Base-by-base conservation (phyloP, 1,140 invertebrate species). In the Leptinotarsa texana region DNA sequence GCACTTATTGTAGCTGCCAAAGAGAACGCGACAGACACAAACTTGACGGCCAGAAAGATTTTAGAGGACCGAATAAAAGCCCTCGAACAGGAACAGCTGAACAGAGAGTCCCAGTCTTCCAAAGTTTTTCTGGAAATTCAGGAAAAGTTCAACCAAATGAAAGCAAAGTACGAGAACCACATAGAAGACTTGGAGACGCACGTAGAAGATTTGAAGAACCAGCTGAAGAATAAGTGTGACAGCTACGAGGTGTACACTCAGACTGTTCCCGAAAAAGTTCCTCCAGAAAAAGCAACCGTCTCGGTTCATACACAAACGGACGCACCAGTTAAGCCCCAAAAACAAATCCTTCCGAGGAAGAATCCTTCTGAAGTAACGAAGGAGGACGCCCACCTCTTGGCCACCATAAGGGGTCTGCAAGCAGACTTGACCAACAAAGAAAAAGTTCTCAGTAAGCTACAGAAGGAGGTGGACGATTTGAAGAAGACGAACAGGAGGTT, bases 331-430 rank as follows among this genome's bases (percentile, higher is more conserved):
- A 76, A 74, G 22, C 51, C 69, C 66, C 49, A 75, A 69, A 77
- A 77, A 77, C 33, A 57, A n/a, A 49, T 62, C 2, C 48, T 65
- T 24, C 18, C 65, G 4, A 75, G 75, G 33, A 72, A 80, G 74
- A 17, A 57, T 57, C 15, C 13, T 57, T 5, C 51, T 57, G 65
- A 71, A 69, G 22, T 27, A 68, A 75, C 79, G 0, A 93, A 92
- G 83, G 92, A 93, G 79, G 92, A 95, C 75, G 87, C 91, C 4
- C 92, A 94, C 85, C 85, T 94, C 11, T 83, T 94, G 15, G 92
- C 93, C 0, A 94, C 93, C 0, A 93, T 95, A 80, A 89, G 93
- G 68, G 92, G 92, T 2, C 85, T 94, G 75, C 92, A 93, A 81
- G 82, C 90, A 0, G 93, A 94, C 82, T 77, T 94, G 57, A 87